These are phyloP conservation scores for Rhagonycha fulva DNA, from an alignment of 2,888 invertebrate species.

Conservation along the genomic window DNA sequence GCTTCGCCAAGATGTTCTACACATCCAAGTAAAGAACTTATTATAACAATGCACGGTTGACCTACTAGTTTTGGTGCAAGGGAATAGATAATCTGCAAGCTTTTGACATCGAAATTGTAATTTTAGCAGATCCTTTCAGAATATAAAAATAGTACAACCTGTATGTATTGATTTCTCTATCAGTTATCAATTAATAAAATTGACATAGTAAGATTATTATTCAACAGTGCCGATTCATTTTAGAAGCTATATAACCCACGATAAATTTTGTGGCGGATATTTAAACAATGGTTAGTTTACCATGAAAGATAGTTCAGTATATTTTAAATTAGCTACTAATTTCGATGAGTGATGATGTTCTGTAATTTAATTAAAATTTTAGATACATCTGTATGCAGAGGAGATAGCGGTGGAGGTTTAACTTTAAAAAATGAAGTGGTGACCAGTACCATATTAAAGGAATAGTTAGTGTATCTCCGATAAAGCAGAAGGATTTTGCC, in stretches of 20 bases:
- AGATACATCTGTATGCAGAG: neutral
- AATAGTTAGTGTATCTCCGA: neutral
- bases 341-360: too few relatives aligned
- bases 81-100: slow-evolving; percentile 38
- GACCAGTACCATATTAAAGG: neutral
- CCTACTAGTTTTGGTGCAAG: slow-evolving; percentile 34
- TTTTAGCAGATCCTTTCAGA: slow-evolving; percentile 39
- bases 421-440: neutral
- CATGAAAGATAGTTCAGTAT: too few relatives aligned
- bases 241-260: too few relatives aligned
- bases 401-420: neutral
- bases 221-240: too few relatives aligned
- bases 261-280: too few relatives aligned
- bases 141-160: slow-evolving; percentile 46
- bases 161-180: slow-evolving; percentile 45
- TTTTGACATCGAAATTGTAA: slow-evolving; percentile 48
- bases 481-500: neutral
- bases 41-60: too few relatives aligned
- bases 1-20: too few relatives aligned
- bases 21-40: too few relatives aligned
- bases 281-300: too few relatives aligned
- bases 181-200: slow-evolving; percentile 7
- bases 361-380: too few relatives aligned
- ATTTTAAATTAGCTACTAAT: too few relatives aligned
- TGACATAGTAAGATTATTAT: too few relatives aligned